A percentile compares a stretch with the other conserved stretches of the same genome.
These are phyloP conservation scores for Zophobas morio DNA, from an alignment of 1,140 invertebrate species.

Conservation along the genomic window DNA sequence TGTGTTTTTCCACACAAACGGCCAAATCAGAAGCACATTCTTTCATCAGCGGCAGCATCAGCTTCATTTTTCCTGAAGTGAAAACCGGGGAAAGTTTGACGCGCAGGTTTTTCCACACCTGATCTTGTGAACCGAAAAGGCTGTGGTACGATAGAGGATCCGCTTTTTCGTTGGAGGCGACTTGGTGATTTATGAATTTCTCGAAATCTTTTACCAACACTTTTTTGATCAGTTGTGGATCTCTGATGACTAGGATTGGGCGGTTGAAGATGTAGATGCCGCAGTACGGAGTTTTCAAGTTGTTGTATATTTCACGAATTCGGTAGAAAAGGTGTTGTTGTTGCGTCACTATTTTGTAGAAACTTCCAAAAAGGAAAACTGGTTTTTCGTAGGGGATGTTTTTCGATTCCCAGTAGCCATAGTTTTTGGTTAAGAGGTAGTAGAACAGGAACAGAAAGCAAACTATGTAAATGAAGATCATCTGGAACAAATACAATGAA, in stretches of 20 bases:
- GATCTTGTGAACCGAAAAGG: constrained; percentile 62
- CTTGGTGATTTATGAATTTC: constrained; percentile 70
- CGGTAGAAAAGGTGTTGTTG: background rate
- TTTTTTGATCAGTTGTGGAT: constrained; percentile 69
- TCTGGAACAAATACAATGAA: background rate
- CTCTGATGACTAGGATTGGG: constrained; percentile 62
- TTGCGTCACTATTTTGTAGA: background rate
- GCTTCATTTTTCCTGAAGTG: too few relatives aligned
- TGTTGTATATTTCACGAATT: constrained; percentile 54
- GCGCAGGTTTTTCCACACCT: constrained; percentile 65
- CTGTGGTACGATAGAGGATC: constrained; percentile 67
- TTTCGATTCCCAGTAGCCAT: constrained; percentile 26
- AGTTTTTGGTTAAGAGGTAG: background rate
- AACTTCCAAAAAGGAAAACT: constrained; percentile 18
- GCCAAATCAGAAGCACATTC: too few relatives aligned
- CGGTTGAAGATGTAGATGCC: constrained; percentile 66
- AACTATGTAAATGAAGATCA: background rate
- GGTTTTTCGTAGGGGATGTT: constrained; percentile 21
- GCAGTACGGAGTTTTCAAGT: constrained; percentile 63
- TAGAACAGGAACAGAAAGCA: constrained; percentile 8
- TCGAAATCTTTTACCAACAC: constrained; percentile 69
- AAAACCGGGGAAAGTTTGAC: too few relatives aligned
- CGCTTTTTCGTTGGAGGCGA: constrained; percentile 67
- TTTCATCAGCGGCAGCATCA: too few relatives aligned
- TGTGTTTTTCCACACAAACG: too few relatives aligned